Evolutionary conservation across 1,140 invertebrate species (phyloP), one percentile per base, ranked within the genome.

Genomic region (Onthophagus taurus): DNA sequence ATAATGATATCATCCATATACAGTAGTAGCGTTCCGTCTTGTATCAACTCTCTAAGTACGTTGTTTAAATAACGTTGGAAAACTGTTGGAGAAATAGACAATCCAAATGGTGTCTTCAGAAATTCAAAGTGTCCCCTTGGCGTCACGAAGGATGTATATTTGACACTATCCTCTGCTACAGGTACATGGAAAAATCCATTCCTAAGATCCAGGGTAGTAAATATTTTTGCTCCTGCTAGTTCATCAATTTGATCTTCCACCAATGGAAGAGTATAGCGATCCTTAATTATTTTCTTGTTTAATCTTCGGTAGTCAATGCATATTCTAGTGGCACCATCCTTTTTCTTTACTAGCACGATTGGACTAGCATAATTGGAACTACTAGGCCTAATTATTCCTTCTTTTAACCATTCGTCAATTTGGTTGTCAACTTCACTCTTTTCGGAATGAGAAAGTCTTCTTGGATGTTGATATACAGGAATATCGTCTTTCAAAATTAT

Each of bases 281-380:
- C 53, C 31, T 54, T 57, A 24, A 47, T 47, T 13, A 51, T 58
- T 26, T 47, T 53, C 9, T 48, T 42, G 43, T 59, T 61, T 12
- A 61, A 36, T 3, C 50, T 50, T 2, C 59, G 31, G 19, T 59
- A 61, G 39, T 60, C 54, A 2, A 59, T 49, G 18, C 60, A 68
- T 46, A 20, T 49, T 52, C 8, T 43, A 20, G 44, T 41, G 29
- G 26, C 60, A 17, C 45, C 58, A 41, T 41, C 55, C 47, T 5
- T 57, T 47, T 19, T 66, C 34, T 38, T 52, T 31, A 49, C 50
- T 18, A 44, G 45, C 21, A 41, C 62, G 33, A 44, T 44, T 17
- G 45, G 58, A 12, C 53, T 58, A 0, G 48, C 52, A 39, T 57
- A 61, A 2, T 50, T 23, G 2, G 55, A 60, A 11, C 37, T 23